Evolutionary conservation across 2,888 invertebrate species (phyloP).

Genomic region (Aphodius granarius): DNA sequence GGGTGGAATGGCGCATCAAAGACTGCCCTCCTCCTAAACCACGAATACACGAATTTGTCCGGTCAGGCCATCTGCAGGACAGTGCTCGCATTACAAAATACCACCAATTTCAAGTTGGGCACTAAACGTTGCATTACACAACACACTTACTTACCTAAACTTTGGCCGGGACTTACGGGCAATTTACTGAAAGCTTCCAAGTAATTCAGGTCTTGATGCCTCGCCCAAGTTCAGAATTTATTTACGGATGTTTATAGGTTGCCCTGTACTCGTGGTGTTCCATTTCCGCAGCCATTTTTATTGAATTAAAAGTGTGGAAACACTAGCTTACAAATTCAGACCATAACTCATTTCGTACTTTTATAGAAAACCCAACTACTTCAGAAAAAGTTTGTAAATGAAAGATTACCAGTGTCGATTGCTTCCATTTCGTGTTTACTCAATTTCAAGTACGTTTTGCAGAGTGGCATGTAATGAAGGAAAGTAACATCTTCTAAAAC

Average conservation of each 20-base stretch:
- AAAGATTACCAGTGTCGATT: too few species aligned
- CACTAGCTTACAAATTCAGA: too few species aligned
- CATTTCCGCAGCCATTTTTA: too few species aligned
- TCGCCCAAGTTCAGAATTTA: background rate
- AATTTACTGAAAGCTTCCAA: background rate
- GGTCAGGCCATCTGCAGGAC: background rate
- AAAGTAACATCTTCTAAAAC: too few species aligned
- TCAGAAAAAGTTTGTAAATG: too few species aligned
- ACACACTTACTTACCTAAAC: background rate
- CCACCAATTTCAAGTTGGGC: background rate
- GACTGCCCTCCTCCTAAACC: background rate
- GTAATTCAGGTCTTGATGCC: background rate
- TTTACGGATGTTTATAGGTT: background rate
- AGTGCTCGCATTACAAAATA: background rate
- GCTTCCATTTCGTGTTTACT: too few species aligned
- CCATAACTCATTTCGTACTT: too few species aligned
- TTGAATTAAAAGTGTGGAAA: too few species aligned
- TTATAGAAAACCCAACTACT: too few species aligned
- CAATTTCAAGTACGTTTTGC: too few species aligned
- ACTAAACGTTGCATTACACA: background rate
- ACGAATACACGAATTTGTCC: background rate
- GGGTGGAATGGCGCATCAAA: conserved; percentile 5
- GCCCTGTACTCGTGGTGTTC: background rate
- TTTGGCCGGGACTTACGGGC: background rate
- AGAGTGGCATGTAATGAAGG: too few species aligned